Evolutionary conservation across 30 jellyfish, hydroid and myxozoan species (phyloP).

Genomic region (Sanderia malayensis): DNA sequence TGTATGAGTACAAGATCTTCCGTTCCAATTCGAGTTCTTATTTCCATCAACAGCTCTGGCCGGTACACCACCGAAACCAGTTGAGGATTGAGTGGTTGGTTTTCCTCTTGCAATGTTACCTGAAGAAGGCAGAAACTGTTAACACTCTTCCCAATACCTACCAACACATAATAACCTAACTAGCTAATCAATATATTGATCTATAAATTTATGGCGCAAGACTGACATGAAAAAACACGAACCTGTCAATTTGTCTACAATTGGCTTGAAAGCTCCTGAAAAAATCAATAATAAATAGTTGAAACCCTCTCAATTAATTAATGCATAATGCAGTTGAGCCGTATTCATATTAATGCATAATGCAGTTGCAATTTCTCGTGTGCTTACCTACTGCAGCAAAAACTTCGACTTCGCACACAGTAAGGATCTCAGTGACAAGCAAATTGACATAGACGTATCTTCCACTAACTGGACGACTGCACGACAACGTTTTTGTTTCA

Average conservation of each 20-base stretch:
- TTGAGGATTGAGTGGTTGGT: constrained; percentile 58
- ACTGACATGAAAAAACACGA: not conserved
- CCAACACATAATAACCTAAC: too few species aligned
- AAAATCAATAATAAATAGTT: too few species aligned
- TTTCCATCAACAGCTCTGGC: constrained; percentile 66
- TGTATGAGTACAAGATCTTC: constrained; percentile 59
- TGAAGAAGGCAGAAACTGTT: too few species aligned
- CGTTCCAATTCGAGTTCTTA: constrained; percentile 33
- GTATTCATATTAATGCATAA: too few species aligned
- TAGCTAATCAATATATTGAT: too few species aligned
- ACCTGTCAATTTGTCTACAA: constrained; percentile 5
- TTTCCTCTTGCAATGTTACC: constrained; percentile 65
- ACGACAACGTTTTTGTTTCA: constrained; percentile 27
- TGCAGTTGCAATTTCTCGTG: too few species aligned
- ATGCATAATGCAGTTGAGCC: too few species aligned
- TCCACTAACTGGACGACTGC: constrained; percentile 16
- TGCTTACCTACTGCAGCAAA: constrained; percentile 26
- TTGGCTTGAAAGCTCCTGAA: not conserved
- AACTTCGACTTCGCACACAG: constrained; percentile 49
- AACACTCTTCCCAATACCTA: too few species aligned
- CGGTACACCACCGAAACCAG: constrained; percentile 59
- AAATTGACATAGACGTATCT: constrained; percentile 35
- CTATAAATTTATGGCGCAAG: too few species aligned
- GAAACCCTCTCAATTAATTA: too few species aligned
- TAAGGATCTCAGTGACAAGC: constrained; percentile 16